phyloP scores from a whole-genome alignment of 2,113 vertebrate species.

The Menidia beryllina region DNA sequence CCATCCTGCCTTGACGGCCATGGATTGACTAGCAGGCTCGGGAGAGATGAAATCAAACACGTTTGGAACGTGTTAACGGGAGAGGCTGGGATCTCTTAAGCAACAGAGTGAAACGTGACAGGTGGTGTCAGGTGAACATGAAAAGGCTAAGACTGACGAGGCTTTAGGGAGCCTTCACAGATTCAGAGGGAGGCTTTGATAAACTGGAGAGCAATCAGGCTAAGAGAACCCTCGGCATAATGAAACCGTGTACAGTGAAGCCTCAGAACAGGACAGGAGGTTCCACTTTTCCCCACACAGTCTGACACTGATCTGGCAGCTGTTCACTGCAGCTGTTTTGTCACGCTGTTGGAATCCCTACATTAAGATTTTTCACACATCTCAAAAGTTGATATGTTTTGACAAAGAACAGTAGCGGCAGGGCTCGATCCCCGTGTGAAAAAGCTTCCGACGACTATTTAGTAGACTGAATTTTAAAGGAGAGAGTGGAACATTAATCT shows the following conservation, averaged over 20 bases:
- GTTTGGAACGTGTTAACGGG: conserved; percentile 48
- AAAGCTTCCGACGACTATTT: too few relatives aligned
- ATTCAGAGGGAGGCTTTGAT: conserved; percentile 55
- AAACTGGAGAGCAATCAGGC: conserved; percentile 53
- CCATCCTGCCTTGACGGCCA: conserved; percentile 6
- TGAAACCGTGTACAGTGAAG: conserved; percentile 41
- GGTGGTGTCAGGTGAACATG: conserved; percentile 54
- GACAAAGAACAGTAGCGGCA: neutral
- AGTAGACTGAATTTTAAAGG: neutral
- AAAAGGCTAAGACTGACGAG: conserved; percentile 59
- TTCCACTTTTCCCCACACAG: conserved; percentile 45
- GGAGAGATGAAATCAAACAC: conserved; percentile 50
- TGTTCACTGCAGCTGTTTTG: conserved; percentile 59
- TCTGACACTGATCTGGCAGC: conserved; percentile 53
- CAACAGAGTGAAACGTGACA: conserved; percentile 59
- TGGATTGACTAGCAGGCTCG: conserved; percentile 28
- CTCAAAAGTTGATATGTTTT: conserved; percentile 16
- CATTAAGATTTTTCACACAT: conserved; percentile 32
- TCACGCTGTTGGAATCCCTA: conserved; percentile 21
- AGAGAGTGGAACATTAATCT: neutral
- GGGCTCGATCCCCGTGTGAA: neutral
- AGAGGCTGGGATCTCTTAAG: conserved; percentile 45
- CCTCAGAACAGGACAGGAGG: conserved; percentile 29
- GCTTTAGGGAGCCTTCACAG: conserved; percentile 40
- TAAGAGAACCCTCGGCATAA: conserved; percentile 49